Conservation (phyloP, 2,888 invertebrate species). For the Amiota minor region DNA sequence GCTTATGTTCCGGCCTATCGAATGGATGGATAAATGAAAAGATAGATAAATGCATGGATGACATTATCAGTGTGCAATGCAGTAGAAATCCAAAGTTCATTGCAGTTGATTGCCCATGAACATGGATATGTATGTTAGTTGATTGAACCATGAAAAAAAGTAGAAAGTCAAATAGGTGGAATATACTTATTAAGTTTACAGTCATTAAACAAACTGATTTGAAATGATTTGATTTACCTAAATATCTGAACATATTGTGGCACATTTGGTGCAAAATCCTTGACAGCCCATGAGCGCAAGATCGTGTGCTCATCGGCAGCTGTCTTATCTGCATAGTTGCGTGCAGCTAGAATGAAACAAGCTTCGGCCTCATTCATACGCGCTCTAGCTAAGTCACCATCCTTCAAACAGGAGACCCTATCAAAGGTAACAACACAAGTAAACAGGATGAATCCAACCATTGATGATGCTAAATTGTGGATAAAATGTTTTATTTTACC, state of each 20-base stretch:
- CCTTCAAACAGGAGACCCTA: conserved; percentile 96
- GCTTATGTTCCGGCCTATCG: conserved; percentile 92
- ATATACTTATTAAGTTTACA: neutral
- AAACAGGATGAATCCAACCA: neutral
- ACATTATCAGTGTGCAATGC: conserved; percentile 40
- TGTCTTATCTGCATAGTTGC: conserved; percentile 96
- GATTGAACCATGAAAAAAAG: conserved; percentile 35
- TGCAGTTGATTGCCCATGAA: conserved; percentile 35
- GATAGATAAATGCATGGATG: neutral
- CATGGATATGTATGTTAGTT: neutral
- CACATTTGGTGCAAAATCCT: conserved; percentile 96
- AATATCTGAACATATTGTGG: conserved; percentile 99
- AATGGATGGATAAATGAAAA: conserved; percentile 34
- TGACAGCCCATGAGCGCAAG: conserved; percentile 96
- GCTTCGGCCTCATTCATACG: conserved; percentile 98
- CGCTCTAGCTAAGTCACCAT: conserved; percentile 94
- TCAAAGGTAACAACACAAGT: neutral
- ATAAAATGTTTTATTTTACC: conserved; percentile 60
- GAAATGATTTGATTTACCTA: conserved; percentile 66
- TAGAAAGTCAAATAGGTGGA: neutral
- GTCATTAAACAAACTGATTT: neutral
- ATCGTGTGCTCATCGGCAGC: conserved; percentile 90
- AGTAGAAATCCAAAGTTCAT: conserved; percentile 40
- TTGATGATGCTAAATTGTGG: neutral
- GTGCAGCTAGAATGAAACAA: conserved; percentile 95